Conservation (phyloP, 2,797 vertebrate species). For the Phoxinus dragarum region DNA sequence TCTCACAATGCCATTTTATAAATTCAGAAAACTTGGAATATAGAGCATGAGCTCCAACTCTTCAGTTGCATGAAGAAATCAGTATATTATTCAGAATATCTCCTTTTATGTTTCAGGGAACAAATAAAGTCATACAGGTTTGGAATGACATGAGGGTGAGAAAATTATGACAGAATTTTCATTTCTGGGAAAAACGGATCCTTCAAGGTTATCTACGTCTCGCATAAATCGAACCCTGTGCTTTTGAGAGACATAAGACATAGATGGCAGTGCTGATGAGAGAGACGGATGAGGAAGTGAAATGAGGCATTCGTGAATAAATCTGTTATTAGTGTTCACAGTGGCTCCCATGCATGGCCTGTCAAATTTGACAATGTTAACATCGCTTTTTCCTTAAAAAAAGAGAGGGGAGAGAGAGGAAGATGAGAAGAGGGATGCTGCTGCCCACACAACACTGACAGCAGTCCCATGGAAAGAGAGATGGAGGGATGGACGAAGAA, state of each 20-base stretch:
- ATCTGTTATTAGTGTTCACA: slow-evolving; percentile 87
- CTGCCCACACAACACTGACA: slow-evolving; percentile 71
- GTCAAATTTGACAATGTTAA: slow-evolving; percentile 70
- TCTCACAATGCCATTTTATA: background rate
- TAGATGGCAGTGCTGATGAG: slow-evolving; percentile 78
- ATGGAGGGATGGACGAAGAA: slow-evolving; percentile 57
- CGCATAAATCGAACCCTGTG: slow-evolving; percentile 94
- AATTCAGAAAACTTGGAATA: background rate
- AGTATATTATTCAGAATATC: background rate
- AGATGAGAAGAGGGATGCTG: slow-evolving; percentile 57
- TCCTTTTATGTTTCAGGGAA: background rate
- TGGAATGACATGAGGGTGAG: slow-evolving; percentile 48
- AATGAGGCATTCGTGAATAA: slow-evolving; percentile 89
- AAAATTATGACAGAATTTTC: background rate
- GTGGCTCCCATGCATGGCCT: slow-evolving; percentile 94
- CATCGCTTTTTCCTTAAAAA: slow-evolving; percentile 64
- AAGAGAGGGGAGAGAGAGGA: slow-evolving; percentile 60
- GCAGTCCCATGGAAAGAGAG: slow-evolving; percentile 70
- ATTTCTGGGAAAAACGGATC: background rate
- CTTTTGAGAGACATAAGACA: slow-evolving; percentile 80
- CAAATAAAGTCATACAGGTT: background rate
- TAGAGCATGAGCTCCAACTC: background rate
- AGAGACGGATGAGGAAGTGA: slow-evolving; percentile 67
- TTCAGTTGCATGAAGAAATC: background rate
- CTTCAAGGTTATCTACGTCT: slow-evolving; percentile 9